Evolutionary conservation across 2,797 vertebrate genomes (phyloP).

Genomic region (Galaxias olidus): DNA sequence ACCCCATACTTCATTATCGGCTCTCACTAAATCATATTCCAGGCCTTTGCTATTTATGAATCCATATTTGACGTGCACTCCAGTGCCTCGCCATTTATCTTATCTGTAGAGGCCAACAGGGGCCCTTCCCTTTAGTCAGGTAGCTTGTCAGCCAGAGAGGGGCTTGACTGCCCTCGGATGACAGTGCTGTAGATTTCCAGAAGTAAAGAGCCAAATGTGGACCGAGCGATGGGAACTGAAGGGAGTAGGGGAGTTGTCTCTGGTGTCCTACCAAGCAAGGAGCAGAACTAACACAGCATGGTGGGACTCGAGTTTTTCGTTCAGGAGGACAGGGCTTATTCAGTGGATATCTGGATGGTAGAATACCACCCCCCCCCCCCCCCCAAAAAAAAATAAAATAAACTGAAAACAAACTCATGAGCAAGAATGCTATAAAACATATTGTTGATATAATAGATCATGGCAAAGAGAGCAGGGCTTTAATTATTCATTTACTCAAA

Average conservation of each 20-base stretch:
- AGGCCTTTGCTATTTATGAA: constrained; percentile 11
- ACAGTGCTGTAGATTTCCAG: constrained; percentile 6
- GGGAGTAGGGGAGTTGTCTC: neutral
- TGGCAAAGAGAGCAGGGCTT: no score
- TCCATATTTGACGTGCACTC: neutral
- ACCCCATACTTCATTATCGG: constrained; percentile 21
- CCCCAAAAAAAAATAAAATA: no score
- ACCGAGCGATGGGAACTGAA: neutral
- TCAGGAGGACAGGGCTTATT: no score
- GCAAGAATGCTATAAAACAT: no score
- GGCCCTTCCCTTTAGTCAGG: constrained; percentile 33
- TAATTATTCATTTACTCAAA: no score
- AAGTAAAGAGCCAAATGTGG: neutral
- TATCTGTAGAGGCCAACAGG: constrained; percentile 16
- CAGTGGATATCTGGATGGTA: no score
- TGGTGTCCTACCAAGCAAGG: neutral
- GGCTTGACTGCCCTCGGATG: constrained; percentile 20
- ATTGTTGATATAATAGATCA: no score
- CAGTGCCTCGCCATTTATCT: constrained; percentile 23
- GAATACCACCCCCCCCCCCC: no score
- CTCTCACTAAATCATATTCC: constrained; percentile 10
- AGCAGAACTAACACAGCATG: no score
- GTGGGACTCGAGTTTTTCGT: no score
- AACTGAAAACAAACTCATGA: no score
- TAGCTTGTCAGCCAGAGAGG: constrained; percentile 37